Evolutionary conservation across 2,888 invertebrate genomes (phyloP), one percentile per base, ranked within the genome.

Genomic region (Nemoura dubitans): DNA sequence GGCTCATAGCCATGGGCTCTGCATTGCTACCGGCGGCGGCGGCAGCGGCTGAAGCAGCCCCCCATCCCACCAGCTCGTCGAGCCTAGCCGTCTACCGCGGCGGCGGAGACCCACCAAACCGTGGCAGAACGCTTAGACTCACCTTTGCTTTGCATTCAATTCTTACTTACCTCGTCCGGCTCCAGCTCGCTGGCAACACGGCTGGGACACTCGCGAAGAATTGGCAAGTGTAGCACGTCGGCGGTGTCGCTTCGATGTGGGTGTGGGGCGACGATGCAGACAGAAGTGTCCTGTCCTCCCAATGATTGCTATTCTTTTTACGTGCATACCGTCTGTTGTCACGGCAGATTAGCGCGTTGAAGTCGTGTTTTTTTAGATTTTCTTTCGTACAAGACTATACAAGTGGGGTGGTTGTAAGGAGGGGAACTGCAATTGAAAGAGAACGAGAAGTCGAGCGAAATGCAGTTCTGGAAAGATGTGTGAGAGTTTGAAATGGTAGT

Each of bases 21-120:
- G 21, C 83, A 78, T 26, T 21, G 86, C 86, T 86, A 86, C 86
- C 86, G 86, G 86, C 86, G 83, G 21, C 25, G 28, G 14, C 59
- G 2, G 16, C 59, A 14, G 36, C 36, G 28, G 14, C 59, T 2
- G 16, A 3, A 14, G 36, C 36, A 16, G 59, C 59, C 59, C 59
- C 84, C 81, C 81, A 78, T 36, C 77, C 28, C 42, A 42, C 28
- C 78, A 77, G 29, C 86, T 29, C 43, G 42, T 29, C 30, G 25
- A 27, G 27, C 30, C 83, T 10, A 3, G 43, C 59, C 29, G 43
- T 30, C 30, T 25, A n/a, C 83, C 30, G 26, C 83, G n/a, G n/a
- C 42, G 6, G 14, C 36, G 43, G 36, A 16, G 59, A 59, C 6
- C 14, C 59, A 85, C 28, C 85, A 59, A 42, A 76, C 85, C 85